phyloP scores from a whole-genome alignment of 2,888 invertebrate genomes.

The Ryuthela nishihirai region DNA sequence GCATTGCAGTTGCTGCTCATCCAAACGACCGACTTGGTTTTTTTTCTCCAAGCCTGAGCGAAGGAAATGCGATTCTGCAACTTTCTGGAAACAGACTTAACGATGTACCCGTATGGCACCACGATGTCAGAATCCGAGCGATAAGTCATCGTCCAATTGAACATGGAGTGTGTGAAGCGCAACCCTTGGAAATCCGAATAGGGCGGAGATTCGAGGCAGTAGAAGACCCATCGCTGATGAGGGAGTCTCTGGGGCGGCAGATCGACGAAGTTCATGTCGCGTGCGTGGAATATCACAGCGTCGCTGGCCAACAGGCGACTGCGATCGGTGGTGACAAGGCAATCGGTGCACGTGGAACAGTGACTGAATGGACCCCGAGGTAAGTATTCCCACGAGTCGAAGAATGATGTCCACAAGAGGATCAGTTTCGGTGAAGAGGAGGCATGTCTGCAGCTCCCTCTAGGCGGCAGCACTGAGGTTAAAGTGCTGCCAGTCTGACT shows the following conservation, averaged over 20 bases:
- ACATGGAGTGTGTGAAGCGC: constrained; percentile 14
- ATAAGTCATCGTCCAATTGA: constrained; percentile 35
- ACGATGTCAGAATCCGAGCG: constrained; percentile 26
- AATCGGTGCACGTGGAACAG: constrained; percentile 14
- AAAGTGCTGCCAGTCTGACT: too few species aligned
- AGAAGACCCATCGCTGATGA: constrained; percentile 41
- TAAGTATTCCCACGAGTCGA: constrained; percentile 19
- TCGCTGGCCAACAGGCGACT: constrained; percentile 31
- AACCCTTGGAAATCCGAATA: constrained; percentile 32
- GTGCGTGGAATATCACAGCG: constrained; percentile 42
- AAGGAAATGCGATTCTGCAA: too few species aligned
- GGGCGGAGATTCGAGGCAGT: constrained; percentile 41
- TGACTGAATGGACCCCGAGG: neutral
- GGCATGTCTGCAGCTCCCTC: too few species aligned
- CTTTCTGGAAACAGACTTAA: too few species aligned
- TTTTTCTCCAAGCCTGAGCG: constrained; percentile 38
- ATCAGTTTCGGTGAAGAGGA: constrained; percentile 26
- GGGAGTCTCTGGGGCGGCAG: constrained; percentile 31
- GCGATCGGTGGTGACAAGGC: constrained; percentile 28
- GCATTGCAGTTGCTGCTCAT: constrained; percentile 53
- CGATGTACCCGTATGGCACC: constrained; percentile 10
- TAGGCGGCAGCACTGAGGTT: too few species aligned
- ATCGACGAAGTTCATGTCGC: constrained; percentile 33
- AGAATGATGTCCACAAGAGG: constrained; percentile 34
- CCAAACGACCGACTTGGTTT: constrained; percentile 51